phyloP scores from a whole-genome alignment of 2,797 vertebrate genomes.

The Apogon talboti region DNA sequence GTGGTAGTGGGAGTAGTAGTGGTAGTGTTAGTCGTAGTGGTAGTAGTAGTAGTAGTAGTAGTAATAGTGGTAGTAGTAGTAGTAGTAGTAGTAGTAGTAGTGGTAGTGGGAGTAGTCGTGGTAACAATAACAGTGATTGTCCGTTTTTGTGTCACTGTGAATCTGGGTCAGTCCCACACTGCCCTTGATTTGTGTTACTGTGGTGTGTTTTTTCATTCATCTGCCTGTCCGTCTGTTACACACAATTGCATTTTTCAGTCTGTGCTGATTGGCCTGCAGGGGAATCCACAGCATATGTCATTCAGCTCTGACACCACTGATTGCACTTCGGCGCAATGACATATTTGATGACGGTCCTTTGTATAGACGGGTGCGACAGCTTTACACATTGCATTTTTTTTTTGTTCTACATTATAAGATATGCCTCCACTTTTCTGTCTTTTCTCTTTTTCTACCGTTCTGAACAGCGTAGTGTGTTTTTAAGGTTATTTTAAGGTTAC shows the following conservation, averaged over 20 bases:
- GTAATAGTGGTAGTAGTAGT: too few relatives aligned
- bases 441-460: not conserved
- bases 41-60: too few relatives aligned
- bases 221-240: conserved; percentile 57
- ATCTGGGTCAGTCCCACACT: not conserved
- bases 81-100: too few relatives aligned
- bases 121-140: not conserved
- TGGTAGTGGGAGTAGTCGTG: too few relatives aligned
- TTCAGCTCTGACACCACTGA: conserved; percentile 43
- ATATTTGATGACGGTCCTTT: not conserved
- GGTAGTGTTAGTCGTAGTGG: too few relatives aligned
- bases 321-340: conserved; percentile 23
- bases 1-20: too few relatives aligned
- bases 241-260: conserved; percentile 31
- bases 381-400: not conserved
- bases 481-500: not conserved
- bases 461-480: not conserved
- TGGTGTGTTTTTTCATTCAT: conserved; percentile 29
- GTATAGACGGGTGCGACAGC: too few relatives aligned
- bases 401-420: too few relatives aligned
- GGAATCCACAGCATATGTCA: conserved; percentile 49
- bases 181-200: conserved; percentile 38
- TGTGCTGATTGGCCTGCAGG: conserved; percentile 47
- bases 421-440: not conserved
- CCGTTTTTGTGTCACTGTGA: conserved; percentile 9